phyloP scores from a whole-genome alignment of 2,113 vertebrate genomes.

The Hassar affinis region DNA sequence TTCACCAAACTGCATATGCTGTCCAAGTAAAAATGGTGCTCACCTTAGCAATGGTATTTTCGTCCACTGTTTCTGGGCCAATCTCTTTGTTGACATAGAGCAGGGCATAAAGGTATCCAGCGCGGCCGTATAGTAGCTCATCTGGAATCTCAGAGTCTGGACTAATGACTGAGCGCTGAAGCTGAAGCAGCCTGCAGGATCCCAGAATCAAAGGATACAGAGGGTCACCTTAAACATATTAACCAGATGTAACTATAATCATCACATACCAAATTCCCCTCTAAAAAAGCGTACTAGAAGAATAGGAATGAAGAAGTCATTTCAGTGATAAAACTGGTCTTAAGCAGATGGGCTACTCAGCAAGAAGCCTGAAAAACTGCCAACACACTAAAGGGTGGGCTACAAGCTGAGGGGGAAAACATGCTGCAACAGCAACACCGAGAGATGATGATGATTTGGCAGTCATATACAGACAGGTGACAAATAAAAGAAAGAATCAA shows the following conservation, averaged over 20 bases:
- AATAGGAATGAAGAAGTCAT: not conserved
- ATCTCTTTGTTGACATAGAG: conserved; percentile 91
- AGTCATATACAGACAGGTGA: not conserved
- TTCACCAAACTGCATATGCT: not conserved
- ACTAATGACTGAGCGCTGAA: conserved; percentile 80
- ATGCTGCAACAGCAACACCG: not conserved
- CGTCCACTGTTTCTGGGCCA: conserved; percentile 76
- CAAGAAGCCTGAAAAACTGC: conserved; percentile 5
- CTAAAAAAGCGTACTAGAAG: not conserved
- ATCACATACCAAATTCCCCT: not conserved
- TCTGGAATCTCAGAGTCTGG: conserved; percentile 85
- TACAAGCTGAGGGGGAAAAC: not conserved
- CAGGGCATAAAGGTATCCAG: conserved; percentile 89
- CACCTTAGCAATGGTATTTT: conserved; percentile 81
- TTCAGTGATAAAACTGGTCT: not conserved
- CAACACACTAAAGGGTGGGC: not conserved
- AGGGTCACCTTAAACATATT: not conserved
- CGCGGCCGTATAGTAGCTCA: conserved; percentile 89
- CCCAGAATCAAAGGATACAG: conserved; percentile 26
- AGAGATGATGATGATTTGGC: not conserved
- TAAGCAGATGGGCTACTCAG: conserved; percentile 25
- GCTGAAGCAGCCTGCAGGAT: conserved; percentile 82
- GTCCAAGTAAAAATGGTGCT: not conserved
- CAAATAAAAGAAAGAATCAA: not conserved
- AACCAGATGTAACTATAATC: not conserved